A percentile compares a stretch with the other conserved stretches of the same genome.
Conservation (phyloP, 2,888 invertebrate genomes). For the Chrysolina haemoptera region DNA sequence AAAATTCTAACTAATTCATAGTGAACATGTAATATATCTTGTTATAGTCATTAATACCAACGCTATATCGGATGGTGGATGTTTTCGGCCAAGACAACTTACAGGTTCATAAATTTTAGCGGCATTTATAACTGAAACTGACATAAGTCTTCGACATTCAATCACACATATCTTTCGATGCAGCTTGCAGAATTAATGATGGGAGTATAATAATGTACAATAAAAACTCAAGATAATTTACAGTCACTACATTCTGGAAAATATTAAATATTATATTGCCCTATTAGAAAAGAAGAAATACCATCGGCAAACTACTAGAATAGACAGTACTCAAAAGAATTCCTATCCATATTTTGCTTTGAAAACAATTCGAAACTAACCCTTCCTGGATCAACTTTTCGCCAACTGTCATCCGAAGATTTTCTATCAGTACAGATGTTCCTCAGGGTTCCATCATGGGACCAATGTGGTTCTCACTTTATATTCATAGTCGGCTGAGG, state of each 20-base stretch:
- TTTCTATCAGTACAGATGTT: too few relatives aligned
- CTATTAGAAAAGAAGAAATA: too few relatives aligned
- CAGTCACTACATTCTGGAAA: background rate
- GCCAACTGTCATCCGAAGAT: too few relatives aligned
- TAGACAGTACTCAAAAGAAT: too few relatives aligned
- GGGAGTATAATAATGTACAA: background rate
- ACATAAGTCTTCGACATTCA: constrained; percentile 60
- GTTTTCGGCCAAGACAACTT: constrained; percentile 51
- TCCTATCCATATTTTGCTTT: too few relatives aligned
- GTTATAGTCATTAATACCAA: constrained; percentile 43
- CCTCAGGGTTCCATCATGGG: too few relatives aligned
- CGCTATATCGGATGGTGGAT: constrained; percentile 47
- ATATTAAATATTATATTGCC: background rate
- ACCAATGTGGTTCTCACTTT: too few relatives aligned
- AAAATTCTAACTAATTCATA: constrained; percentile 46
- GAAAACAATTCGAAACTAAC: too few relatives aligned
- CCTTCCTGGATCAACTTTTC: too few relatives aligned
- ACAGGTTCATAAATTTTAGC: constrained; percentile 59
- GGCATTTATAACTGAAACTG: constrained; percentile 58
- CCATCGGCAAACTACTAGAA: too few relatives aligned
- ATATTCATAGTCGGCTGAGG: too few relatives aligned
- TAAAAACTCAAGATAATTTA: constrained; percentile 2
- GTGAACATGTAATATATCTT: constrained; percentile 48
- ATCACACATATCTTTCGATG: constrained; percentile 46
- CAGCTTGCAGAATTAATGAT: background rate